These are phyloP conservation scores for Morone saxatilis DNA, from an alignment of 2,113 vertebrate species.

Conservation along the genomic window DNA sequence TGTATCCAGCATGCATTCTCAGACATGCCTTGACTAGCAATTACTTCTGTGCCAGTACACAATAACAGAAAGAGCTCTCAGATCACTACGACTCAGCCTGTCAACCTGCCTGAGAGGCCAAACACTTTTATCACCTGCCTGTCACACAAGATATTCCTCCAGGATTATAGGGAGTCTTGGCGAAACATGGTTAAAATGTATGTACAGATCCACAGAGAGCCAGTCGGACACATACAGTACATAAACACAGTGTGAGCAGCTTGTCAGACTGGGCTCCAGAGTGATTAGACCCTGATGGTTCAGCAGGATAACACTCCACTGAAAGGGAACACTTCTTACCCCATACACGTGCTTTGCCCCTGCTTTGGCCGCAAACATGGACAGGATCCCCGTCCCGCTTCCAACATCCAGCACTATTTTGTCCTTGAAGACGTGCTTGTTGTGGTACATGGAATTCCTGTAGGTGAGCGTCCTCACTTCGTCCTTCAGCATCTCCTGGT, in stretches of 20 bases:
- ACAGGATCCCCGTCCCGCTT: constrained; percentile 97
- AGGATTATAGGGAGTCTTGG: neutral
- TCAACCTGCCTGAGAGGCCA: constrained; percentile 21
- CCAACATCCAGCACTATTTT: constrained; percentile 97
- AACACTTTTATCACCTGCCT: constrained; percentile 43
- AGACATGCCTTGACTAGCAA: constrained; percentile 65
- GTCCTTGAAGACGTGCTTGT: constrained; percentile 98
- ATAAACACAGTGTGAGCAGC: constrained; percentile 8
- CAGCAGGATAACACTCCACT: neutral
- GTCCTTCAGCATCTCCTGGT: constrained; percentile 98
- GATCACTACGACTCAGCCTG: neutral
- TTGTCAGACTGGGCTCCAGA: neutral
- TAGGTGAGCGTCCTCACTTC: constrained; percentile 97
- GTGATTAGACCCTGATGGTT: constrained; percentile 29
- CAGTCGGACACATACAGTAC: neutral
- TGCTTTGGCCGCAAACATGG: constrained; percentile 98
- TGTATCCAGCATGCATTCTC: constrained; percentile 34
- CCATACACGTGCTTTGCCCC: constrained; percentile 97
- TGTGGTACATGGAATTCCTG: constrained; percentile 98
- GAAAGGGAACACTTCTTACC: constrained; percentile 84
- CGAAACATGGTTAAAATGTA: neutral
- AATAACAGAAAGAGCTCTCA: constrained; percentile 40
- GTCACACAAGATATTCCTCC: constrained; percentile 12
- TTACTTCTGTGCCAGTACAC: constrained; percentile 44
- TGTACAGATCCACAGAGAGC: neutral